phyloP scores from a whole-genome alignment of 2,888 invertebrate genomes.

The Drosophila mulleri region DNA sequence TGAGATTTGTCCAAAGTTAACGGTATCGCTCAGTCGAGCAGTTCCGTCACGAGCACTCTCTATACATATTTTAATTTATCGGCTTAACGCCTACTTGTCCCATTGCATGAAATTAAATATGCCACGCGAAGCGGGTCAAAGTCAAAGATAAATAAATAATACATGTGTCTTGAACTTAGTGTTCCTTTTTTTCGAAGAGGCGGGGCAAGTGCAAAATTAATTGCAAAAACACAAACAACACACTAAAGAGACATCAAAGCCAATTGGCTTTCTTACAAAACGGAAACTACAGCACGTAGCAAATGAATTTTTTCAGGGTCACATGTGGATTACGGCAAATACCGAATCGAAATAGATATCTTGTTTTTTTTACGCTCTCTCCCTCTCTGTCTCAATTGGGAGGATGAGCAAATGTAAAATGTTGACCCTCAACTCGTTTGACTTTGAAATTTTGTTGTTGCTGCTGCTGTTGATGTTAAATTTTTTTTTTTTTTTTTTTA shows the following conservation, averaged over 20 bases:
- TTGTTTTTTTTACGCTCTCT: slow-evolving; percentile 17
- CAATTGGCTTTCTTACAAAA: slow-evolving; percentile 78
- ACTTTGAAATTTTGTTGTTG: slow-evolving; percentile 35
- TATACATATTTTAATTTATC: slow-evolving; percentile 15
- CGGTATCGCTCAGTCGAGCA: not conserved
- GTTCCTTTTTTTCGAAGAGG: not conserved
- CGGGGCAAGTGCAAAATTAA: slow-evolving; percentile 52
- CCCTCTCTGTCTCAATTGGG: slow-evolving; percentile 24
- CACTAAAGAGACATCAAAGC: slow-evolving; percentile 24
- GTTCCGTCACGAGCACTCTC: not conserved
- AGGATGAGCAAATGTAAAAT: slow-evolving; percentile 57
- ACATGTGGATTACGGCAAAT: slow-evolving; percentile 62
- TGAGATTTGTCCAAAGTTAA: not conserved
- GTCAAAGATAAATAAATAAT: slow-evolving; percentile 57
- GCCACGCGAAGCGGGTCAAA: slow-evolving; percentile 72
- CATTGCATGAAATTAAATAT: slow-evolving; percentile 53
- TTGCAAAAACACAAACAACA: slow-evolving; percentile 45
- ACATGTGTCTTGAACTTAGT: slow-evolving; percentile 34
- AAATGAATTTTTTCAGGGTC: slow-evolving; percentile 77
- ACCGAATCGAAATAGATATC: slow-evolving; percentile 42
- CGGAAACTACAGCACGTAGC: slow-evolving; percentile 75
- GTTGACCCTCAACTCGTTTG: slow-evolving; percentile 55
- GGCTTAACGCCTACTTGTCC: slow-evolving; percentile 45
- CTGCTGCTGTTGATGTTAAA: not conserved
- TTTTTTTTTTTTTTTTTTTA: not conserved